Base-by-base conservation (phyloP, 2,888 invertebrate species). In the Orthonychiurus folsomi region DNA sequence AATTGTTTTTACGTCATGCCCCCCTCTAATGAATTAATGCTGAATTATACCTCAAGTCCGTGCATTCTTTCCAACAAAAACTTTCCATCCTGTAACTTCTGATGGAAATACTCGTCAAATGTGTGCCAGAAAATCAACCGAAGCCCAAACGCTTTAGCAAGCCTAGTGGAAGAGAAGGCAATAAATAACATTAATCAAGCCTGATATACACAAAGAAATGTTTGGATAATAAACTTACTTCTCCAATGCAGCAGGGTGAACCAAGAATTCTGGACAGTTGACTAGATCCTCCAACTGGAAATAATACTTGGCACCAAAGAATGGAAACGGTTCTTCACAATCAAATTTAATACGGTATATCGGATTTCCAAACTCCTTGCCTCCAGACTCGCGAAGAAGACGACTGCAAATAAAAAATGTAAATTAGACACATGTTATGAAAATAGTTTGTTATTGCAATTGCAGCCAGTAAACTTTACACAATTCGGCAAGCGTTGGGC, bases 211-310 rank as follows among this genome's bases (percentile, higher is more conserved):
- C n/a, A n/a, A n/a, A n/a, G n/a, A 69, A 50, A 65, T 28, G 20
- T 24, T 26, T n/a, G 50, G n/a, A 23, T 71, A 71, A 76, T 76
- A 84, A 50, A 89, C 88, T 79, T 82, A 86, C 74, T 88, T 75
- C 52, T 84, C 82, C 61, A 97, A 80, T 2, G 88, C 82, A 21
- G 93, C 90, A 78, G 96, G 92, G 78, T 97, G 87, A 20, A 97
- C 94, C 63, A 99, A 81, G 80, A 96, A 99, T 77, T 99, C 99
- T 1, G 99, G 99, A 77, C 99, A 99, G 77, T 99, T 87, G 1
- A 99, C 97, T 5, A 94, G 94, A 48, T 90, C 95, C 75, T 97
- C 93, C 71, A 99, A 80, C 75, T 89, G 86, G 77, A 99, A 99
- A 78, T 93, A 86, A 80, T 97, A 97, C 76, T 92, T 90, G 23